Evolutionary conservation across 92 coral and sea anemone species (phyloP).

Genomic region (Siderastrea siderea): DNA sequence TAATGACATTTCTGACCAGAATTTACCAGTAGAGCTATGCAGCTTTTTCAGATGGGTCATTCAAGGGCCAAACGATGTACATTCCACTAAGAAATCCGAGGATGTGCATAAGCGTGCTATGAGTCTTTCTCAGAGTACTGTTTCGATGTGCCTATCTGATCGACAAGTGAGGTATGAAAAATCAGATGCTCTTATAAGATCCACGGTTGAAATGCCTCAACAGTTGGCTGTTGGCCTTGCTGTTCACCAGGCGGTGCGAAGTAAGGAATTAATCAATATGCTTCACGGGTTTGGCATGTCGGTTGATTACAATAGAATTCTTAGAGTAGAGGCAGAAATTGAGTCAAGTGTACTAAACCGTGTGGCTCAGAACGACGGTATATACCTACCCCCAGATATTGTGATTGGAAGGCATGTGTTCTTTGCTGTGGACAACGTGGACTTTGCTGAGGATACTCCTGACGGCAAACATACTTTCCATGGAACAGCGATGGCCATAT

Average conservation of each 20-base stretch:
- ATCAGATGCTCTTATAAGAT: conserved; percentile 32
- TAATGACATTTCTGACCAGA: conserved; percentile 48
- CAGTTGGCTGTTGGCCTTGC: conserved; percentile 82
- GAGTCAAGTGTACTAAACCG: conserved; percentile 70
- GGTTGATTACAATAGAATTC: conserved; percentile 74
- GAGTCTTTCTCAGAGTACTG: conserved; percentile 76
- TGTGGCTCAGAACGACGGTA: conserved; percentile 63
- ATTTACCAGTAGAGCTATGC: conserved; percentile 72
- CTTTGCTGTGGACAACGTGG: conserved; percentile 80
- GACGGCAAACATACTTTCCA: conserved; percentile 75
- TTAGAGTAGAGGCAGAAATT: conserved; percentile 79
- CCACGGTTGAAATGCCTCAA: conserved; percentile 78
- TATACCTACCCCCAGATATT: conserved; percentile 77
- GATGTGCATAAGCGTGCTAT: conserved; percentile 74
- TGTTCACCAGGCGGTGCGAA: conserved; percentile 76
- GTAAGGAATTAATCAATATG: conserved; percentile 71
- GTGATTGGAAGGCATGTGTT: conserved; percentile 73
- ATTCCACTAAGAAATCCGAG: conserved; percentile 53
- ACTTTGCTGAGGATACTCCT: conserved; percentile 76
- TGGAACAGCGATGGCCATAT: conserved; percentile 81
- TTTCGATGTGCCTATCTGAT: conserved; percentile 72
- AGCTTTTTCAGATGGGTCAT: conserved; percentile 77
- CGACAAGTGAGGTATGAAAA: conserved; percentile 62
- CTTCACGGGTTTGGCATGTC: conserved; percentile 82
- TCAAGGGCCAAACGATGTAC: conserved; percentile 62